Base-by-base conservation (phyloP, 2,113 vertebrate genomes). In the Lampris incognitus region DNA sequence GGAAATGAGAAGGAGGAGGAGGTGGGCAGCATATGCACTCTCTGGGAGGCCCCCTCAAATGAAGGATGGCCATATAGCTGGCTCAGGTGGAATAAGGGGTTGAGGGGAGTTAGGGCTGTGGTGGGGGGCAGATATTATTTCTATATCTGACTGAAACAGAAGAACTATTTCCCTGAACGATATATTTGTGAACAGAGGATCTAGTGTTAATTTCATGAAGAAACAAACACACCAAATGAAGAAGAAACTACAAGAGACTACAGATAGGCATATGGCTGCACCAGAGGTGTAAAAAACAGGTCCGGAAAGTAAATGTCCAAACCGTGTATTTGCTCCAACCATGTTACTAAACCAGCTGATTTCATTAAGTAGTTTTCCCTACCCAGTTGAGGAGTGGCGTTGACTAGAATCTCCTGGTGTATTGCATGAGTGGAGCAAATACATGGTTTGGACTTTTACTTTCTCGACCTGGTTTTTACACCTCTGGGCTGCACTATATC, bases 41-140 rank as follows among this genome's bases (percentile, higher is more conserved):
- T 59, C 55, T 80, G 61, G 81, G 84, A 83, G 76, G 76, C 54
- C 73, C 63, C 52, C 52, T 73, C 46, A 67, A 61, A 83, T 89
- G 87, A 87, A 89, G 70, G 83, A 93, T 91, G 84, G 88, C 86
- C 87, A 70, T 66, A 80, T 72, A 82, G 66, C 40, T 10, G 10
- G 77, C 85, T 74, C 71, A 59, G 81, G 40, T 63, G 65, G 75
- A 84, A 46, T 57, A 78, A 68, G 40, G 72, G 48, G 55, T 3
- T 5, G 46, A 56, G 57, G 57, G 38, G 59, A 74, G 66, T 41
- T 54, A 54, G 56, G 59, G 40, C 24, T 24, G 42, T 60, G 55
- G 6, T 1, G 24, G 7, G 57, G 66, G 71, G 56, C 67, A 52
- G 60, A 70, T 24, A 24, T 24, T 24, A 24, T 24, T 24, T 24